Evolutionary conservation across 64 coral and sea anemone genomes (phyloP).

Genomic region (Montipora foliosa): DNA sequence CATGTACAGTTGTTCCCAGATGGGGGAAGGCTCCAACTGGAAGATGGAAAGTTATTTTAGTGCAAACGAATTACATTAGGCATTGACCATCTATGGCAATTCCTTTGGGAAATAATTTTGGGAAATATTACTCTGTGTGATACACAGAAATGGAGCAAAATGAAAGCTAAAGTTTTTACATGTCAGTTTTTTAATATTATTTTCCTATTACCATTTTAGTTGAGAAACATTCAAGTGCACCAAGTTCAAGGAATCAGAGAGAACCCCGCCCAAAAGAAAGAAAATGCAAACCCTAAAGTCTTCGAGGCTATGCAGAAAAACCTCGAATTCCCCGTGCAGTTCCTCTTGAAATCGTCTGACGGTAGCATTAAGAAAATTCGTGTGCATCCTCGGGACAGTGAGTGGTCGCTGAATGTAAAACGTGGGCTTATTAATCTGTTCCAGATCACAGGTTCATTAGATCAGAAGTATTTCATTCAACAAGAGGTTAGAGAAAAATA

Average conservation of each 20-base stretch:
- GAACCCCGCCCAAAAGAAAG: not conserved
- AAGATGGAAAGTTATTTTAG: too few relatives aligned
- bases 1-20: too few relatives aligned
- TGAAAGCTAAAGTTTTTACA: too few relatives aligned
- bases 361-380: conserved; percentile 58
- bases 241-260: not conserved
- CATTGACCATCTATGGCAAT: too few relatives aligned
- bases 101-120: too few relatives aligned
- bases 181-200: not conserved
- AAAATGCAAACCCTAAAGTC: not conserved
- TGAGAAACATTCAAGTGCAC: conserved; percentile 33
- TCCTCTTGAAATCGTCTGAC: not conserved
- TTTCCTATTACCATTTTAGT: not conserved
- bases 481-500: conserved; percentile 56
- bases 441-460: conserved; percentile 43
- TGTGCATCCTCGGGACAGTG: conserved; percentile 33
- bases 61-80: too few relatives aligned
- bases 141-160: too few relatives aligned
- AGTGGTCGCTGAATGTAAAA: conserved; percentile 85
- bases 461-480: conserved; percentile 11
- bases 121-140: too few relatives aligned
- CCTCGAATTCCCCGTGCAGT: not conserved
- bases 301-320: not conserved
- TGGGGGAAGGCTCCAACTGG: too few relatives aligned
- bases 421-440: conserved; percentile 76